Conservation (phyloP, 2,113 vertebrate genomes). For the Alligator mississippiensis region DNA sequence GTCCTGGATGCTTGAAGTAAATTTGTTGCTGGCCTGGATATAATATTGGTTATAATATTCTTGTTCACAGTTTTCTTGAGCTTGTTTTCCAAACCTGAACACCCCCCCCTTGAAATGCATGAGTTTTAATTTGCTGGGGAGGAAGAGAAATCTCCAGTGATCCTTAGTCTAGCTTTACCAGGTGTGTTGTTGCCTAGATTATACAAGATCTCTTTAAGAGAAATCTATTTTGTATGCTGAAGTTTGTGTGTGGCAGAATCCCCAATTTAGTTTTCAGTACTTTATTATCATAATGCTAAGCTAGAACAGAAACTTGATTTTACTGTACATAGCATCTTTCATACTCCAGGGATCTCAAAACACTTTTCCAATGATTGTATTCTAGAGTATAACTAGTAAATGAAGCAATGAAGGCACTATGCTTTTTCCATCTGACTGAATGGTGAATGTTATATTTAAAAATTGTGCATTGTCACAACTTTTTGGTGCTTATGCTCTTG, state of each 20-base stretch:
- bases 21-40: neutral
- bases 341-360: neutral
- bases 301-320: neutral
- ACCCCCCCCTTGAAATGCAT: neutral
- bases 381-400: neutral
- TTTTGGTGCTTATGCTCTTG: neutral
- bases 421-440: neutral
- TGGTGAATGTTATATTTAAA: neutral
- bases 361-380: neutral
- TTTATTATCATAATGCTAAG: neutral
- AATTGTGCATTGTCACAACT: neutral
- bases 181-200: neutral
- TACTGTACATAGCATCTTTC: neutral
- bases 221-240: neutral
- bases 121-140: neutral
- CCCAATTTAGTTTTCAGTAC: neutral
- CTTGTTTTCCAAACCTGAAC: neutral
- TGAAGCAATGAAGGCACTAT: neutral
- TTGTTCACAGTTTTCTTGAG: neutral
- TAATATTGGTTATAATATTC: neutral
- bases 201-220: neutral
- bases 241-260: neutral
- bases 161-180: neutral
- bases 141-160: neutral
- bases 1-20: slow-evolving; percentile 58